A percentile compares a stretch with the other conserved stretches of the same genome.
These are phyloP conservation scores for Phalera bucephala DNA, from an alignment of 2,888 invertebrate species.

Conservation along the genomic window DNA sequence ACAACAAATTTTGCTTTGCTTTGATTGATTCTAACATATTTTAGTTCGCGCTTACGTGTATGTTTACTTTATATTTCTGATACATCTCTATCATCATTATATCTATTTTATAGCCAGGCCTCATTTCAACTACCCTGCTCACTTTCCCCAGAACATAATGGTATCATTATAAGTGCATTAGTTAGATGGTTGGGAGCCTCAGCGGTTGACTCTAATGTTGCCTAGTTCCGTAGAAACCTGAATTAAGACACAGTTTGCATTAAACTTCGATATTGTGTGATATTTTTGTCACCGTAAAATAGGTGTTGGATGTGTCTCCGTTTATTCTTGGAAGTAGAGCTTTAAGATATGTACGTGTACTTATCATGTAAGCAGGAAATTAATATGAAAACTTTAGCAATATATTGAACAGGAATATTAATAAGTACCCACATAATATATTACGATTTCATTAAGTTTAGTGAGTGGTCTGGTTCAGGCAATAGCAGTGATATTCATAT, in stretches of 20 bases:
- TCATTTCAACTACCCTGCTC: slow-evolving; percentile 54
- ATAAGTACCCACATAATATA: no score
- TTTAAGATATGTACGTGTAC: background rate
- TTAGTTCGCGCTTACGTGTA: no score
- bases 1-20: no score
- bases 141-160: slow-evolving; percentile 66
- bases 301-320: background rate
- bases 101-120: slow-evolving; percentile 30
- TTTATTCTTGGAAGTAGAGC: background rate
- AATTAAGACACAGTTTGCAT: slow-evolving; percentile 43
- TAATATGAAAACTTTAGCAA: no score
- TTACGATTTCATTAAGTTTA: no score
- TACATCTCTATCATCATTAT: background rate
- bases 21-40: background rate
- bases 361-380: no score
- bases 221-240: slow-evolving; percentile 41
- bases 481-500: background rate
- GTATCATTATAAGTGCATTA: slow-evolving; percentile 74
- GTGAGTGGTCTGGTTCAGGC: no score
- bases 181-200: slow-evolving; percentile 52
- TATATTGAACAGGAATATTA: no score
- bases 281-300: slow-evolving; percentile 21
- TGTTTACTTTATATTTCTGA: background rate
- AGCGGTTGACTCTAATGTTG: slow-evolving; percentile 43
- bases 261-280: slow-evolving; percentile 29